Percentiles rank a stretch among this genome's conserved stretches.
These are phyloP conservation scores for Cosmia trapezina DNA, from an alignment of 2,888 invertebrate genomes.

Conservation along the genomic window DNA sequence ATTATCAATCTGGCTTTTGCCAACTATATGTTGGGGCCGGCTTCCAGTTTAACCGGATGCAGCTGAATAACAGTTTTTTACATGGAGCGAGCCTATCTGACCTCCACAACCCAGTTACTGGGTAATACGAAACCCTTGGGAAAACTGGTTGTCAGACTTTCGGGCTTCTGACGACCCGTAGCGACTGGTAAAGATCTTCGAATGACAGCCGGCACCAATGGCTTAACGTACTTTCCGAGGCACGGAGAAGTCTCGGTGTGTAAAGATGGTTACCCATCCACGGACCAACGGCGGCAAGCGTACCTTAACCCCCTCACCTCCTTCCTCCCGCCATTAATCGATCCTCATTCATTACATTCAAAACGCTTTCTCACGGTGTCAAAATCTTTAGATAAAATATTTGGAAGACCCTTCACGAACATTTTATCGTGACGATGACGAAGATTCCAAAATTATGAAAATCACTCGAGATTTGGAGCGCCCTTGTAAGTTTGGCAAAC, in stretches of 20 bases:
- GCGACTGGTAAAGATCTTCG: too few species aligned
- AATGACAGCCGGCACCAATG: too few species aligned
- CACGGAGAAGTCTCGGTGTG: too few species aligned
- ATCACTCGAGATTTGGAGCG: conserved; percentile 52
- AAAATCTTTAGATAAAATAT: conserved; percentile 58
- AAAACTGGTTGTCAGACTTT: too few species aligned
- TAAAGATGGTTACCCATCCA: neutral
- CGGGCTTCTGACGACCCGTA: too few species aligned
- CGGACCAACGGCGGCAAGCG: neutral
- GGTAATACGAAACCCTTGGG: too few species aligned
- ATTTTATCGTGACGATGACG: conserved; percentile 54
- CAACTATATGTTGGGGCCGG: too few species aligned
- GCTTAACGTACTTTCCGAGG: neutral
- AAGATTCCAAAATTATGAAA: conserved; percentile 57
- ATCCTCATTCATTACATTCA: conserved; percentile 43
- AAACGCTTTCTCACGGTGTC: conserved; percentile 52
- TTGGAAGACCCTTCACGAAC: conserved; percentile 44
- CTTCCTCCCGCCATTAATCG: conserved; percentile 38
- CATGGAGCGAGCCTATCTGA: too few species aligned
- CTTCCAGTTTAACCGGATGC: too few species aligned
- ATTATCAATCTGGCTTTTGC: neutral
- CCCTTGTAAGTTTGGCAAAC: conserved; percentile 46
- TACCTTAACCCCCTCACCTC: neutral
- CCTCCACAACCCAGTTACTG: too few species aligned
- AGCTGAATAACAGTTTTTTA: neutral